Evolutionary conservation across 1,140 invertebrate genomes (phyloP).

Genomic region (Cotesia typhae): DNA sequence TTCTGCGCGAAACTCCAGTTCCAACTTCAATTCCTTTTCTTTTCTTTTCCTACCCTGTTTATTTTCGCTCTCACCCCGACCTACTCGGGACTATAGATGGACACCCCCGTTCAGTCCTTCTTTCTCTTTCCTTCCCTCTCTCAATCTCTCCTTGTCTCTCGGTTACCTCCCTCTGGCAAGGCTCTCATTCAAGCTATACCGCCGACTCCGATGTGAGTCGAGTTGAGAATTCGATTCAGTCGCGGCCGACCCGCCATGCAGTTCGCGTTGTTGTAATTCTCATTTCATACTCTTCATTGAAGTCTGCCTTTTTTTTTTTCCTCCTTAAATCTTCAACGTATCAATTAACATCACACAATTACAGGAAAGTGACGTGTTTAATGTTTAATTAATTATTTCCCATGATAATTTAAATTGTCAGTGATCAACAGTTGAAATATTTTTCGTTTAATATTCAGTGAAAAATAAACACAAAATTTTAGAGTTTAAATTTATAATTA

Average conservation of each 20-base stretch:
- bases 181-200: slow-evolving; percentile 59
- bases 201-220: slow-evolving; percentile 42
- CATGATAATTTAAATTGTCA: too few species aligned
- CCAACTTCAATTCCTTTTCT: not conserved
- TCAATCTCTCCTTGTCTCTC: slow-evolving; percentile 38
- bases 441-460: too few species aligned
- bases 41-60: slow-evolving; percentile 29
- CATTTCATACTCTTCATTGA: not conserved
- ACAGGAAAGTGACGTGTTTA: too few species aligned
- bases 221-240: slow-evolving; percentile 53
- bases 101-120: slow-evolving; percentile 4
- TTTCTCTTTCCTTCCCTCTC: not conserved
- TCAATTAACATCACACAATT: not conserved
- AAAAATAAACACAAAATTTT: too few species aligned
- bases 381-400: too few species aligned
- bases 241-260: slow-evolving; percentile 58
- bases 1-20: slow-evolving; percentile 3
- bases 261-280: slow-evolving; percentile 23
- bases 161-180: slow-evolving; percentile 27
- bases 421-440: too few species aligned
- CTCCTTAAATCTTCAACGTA: not conserved
- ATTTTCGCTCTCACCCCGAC: slow-evolving; percentile 19
- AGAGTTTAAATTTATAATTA: too few species aligned
- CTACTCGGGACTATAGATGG: slow-evolving; percentile 17
- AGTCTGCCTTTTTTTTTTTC: not conserved